Base-by-base conservation (phyloP, 1,140 invertebrate genomes). In the Meloidogyne chitwoodi region DNA sequence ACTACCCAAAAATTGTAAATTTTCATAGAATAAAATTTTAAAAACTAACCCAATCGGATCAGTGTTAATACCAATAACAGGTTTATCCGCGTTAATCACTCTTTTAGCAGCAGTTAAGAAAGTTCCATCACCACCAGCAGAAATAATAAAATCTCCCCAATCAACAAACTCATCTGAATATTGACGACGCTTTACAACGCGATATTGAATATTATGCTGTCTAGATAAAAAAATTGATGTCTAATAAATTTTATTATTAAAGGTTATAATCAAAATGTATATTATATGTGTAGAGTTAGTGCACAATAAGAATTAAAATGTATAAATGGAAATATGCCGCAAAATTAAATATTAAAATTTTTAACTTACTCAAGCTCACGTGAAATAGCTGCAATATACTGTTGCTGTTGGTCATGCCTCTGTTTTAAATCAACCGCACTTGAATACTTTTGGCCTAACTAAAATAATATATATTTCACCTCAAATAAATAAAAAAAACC, bases 61-160 rank as follows among this genome's bases (percentile, higher is more conserved):
- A n/a, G 95, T 98, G 89, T 99, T 99, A 80, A 99, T 93, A 0
- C 96, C 96, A 83, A 99, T 92, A 48, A 99, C 92, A 26, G 95
- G 93, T 86, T 93, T 97, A 72, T 91, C 90, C 80, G 90, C 87
- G 75, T 89, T 88, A 24, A 88, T 86, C 66, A 97, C 92, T 88
- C 92, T 91, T 84, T 93, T 94, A 2, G 96, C 93, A 3, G 94
- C 94, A 66, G 98, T 89, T 38, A 99, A 90, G 89, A 97, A 99
- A 29, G 96, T 99, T 5, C 97, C 97, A 90, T 99, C 96, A 0
- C 97, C 97, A 61, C 96, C 96, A 80, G 94, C 93, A 0, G 95
- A 93, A 19, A 99, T 90, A 69, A 99, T 91, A 61, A 94, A 90
- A 90, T 99, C 96, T 24, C 94, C 94, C 94, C 95, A 97, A 71